phyloP scores from a whole-genome alignment of 2,113 vertebrate species.

The Alligator sinensis region DNA sequence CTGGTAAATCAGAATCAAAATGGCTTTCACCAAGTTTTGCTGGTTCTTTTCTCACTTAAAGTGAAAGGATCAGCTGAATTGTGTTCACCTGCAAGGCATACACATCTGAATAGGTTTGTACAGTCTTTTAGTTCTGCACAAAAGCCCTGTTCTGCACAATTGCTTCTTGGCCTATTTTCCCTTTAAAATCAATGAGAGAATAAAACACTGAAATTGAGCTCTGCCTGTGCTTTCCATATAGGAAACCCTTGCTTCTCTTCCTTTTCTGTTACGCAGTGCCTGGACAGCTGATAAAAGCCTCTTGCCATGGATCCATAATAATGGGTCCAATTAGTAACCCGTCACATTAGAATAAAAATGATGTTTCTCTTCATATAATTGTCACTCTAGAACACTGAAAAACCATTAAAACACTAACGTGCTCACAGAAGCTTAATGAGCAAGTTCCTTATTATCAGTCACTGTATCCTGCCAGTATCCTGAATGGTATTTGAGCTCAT shows the following conservation, averaged over 20 bases:
- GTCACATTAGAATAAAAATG: background rate
- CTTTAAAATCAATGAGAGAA: background rate
- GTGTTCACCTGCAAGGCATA: background rate
- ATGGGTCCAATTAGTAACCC: background rate
- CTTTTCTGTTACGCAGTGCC: background rate
- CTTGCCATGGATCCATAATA: background rate
- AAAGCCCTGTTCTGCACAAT: background rate
- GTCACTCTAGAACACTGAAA: background rate
- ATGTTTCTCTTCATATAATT: background rate
- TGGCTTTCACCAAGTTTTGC: background rate
- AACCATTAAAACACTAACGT: background rate
- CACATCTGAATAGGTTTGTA: slow-evolving; percentile 2
- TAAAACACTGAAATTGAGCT: background rate
- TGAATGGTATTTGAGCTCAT: background rate
- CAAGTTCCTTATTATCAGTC: no score
- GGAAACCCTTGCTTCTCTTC: background rate
- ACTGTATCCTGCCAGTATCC: no score
- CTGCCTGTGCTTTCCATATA: rapidly evolving
- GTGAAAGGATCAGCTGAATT: background rate
- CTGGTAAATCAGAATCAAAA: background rate
- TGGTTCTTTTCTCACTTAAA: background rate
- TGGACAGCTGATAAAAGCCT: background rate
- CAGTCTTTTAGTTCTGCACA: slow-evolving; percentile 30
- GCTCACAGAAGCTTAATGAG: background rate
- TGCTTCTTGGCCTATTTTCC: background rate